Conservation (phyloP, 2,888 invertebrate species). For the Lepidonotus clava region DNA sequence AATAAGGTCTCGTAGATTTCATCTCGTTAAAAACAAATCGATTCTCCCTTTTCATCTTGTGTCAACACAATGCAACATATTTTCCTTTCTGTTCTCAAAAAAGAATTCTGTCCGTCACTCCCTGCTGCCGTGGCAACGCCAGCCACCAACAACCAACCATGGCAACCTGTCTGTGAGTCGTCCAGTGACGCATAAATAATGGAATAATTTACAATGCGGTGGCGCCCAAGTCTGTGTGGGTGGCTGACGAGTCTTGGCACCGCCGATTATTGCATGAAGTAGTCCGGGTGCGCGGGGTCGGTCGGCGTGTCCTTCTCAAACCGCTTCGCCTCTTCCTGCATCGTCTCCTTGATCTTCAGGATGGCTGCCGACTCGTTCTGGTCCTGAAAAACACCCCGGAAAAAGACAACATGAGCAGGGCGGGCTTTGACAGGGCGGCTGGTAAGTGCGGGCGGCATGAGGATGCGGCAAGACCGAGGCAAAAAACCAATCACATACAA, state of each 20-base stretch:
- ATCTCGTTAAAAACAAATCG: neutral
- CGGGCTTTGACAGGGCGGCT: neutral
- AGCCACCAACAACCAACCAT: constrained; percentile 48
- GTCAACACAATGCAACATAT: neutral
- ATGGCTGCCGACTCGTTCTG: constrained; percentile 99
- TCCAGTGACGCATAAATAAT: constrained; percentile 57
- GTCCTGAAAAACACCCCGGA: constrained; percentile 73
- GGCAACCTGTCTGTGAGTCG: constrained; percentile 51
- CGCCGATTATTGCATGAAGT: constrained; percentile 64
- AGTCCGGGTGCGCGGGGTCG: constrained; percentile 65
- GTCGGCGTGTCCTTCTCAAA: constrained; percentile 78
- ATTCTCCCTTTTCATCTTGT: neutral
- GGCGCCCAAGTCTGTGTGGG: constrained; percentile 35
- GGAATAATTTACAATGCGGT: constrained; percentile 57
- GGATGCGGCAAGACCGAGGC: neutral
- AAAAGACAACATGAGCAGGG: neutral
- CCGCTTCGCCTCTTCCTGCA: constrained; percentile 99
- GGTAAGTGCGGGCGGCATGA: neutral
- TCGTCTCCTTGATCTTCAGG: constrained; percentile 99
- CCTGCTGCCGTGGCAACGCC: constrained; percentile 48
- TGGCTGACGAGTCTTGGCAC: constrained; percentile 48
- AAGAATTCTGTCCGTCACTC: constrained; percentile 22
- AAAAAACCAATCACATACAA: constrained; percentile 43
- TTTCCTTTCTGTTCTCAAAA: neutral
- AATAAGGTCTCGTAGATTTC: neutral